Evolutionary conservation across 2,113 vertebrate genomes (phyloP), one percentile per base, ranked within the genome.

Genomic region (Spea multiplicata): DNA sequence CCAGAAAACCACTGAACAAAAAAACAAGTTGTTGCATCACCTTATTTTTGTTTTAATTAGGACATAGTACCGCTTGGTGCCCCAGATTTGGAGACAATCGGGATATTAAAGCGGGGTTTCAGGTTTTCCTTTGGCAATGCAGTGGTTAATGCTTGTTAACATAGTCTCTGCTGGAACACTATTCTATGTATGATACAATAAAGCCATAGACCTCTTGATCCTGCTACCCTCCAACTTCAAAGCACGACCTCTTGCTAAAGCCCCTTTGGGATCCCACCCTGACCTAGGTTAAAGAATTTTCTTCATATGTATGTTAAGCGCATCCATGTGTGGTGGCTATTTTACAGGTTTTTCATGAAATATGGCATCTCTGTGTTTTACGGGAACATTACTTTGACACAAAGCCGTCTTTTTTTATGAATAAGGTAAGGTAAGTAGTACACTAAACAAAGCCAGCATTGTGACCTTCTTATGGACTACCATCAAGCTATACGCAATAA

Each of bases 301-400:
- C 52, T 44, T 70, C 66, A 30, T 44, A 69, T 77, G 45, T 77
- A n/a, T 30, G 44, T n/a, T 78, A 71, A 78, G 75, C 57, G 44
- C 6, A 50, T 61, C 67, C 75, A 78, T 78, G 48, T 78, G 75
- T n/a, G 44, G 1, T 64, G 55, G 9, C n/a, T 17, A 64, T 70
- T 71, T 30, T 55, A 62, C 48, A 49, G 57, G 14, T 44, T 48
- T 49, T 9, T 3, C 30, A 16, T 65, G 9, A 52, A 8, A 66
- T 74, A 6, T 16, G 53, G 44, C 30, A 61, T 66, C 52, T 69
- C 66, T 69, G 44, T 13, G 14, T 52, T 1, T 59, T 59, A 50
- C 14, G 0, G 13, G 8, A 9, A 48, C 44, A 5, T 52, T 65
- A 12, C 73, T 75, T 75, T 75, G 49, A 75, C 44, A 30, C 61